Evolutionary conservation across 2,888 invertebrate species (phyloP).

Genomic region (Gymnosoma rotundatum): DNA sequence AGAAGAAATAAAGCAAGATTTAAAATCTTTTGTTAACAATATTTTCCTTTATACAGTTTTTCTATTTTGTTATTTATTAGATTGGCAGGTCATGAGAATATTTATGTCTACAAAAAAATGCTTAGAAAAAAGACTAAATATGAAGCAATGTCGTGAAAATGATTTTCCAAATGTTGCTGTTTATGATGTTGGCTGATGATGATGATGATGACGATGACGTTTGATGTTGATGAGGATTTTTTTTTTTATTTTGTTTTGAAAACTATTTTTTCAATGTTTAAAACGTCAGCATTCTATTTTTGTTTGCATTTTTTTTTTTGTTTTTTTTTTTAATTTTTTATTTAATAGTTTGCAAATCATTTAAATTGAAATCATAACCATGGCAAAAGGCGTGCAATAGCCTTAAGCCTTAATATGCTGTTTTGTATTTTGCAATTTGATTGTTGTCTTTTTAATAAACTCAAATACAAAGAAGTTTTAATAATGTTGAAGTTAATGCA

Average conservation of each 20-base stretch:
- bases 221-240: conserved; percentile 61
- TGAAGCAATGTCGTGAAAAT: conserved; percentile 71
- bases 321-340: conserved; percentile 36
- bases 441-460: conserved; percentile 69
- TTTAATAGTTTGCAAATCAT: conserved; percentile 67
- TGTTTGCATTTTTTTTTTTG: conserved; percentile 18
- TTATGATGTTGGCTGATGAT: conserved; percentile 45
- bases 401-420: conserved; percentile 62
- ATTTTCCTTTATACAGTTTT: conserved; percentile 49
- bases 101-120: conserved; percentile 54
- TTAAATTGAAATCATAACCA: conserved; percentile 71
- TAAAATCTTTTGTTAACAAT: conserved; percentile 60
- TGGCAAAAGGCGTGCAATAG: conserved; percentile 69
- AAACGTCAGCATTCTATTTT: conserved; percentile 57
- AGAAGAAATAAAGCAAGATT: conserved; percentile 28
- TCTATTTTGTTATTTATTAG: conserved; percentile 66
- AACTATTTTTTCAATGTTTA: not conserved
- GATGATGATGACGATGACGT: conserved; percentile 54
- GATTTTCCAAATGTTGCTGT: conserved; percentile 67
- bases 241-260: too few species aligned
- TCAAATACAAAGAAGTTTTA: conserved; percentile 54
- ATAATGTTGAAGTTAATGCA: conserved; percentile 36
- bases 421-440: conserved; percentile 63
- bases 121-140: conserved; percentile 48
- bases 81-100: conserved; percentile 72